Percentiles rank a stretch among this genome's conserved stretches.
Conservation (phyloP, 1,140 invertebrate species). For the Drosophila watanabei region DNA sequence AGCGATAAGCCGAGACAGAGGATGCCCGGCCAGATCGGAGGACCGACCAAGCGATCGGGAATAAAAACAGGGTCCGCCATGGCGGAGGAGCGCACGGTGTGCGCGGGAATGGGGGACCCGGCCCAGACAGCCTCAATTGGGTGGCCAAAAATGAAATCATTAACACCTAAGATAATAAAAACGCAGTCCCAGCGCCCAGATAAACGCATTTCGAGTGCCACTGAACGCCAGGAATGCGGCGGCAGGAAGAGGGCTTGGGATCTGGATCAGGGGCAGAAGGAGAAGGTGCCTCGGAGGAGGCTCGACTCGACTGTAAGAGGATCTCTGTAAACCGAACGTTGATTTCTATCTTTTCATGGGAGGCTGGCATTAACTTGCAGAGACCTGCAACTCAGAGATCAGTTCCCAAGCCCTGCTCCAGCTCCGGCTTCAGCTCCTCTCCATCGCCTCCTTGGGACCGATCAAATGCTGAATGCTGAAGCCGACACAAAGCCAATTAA, state of each 20-base stretch:
- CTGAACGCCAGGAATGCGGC: constrained; percentile 66
- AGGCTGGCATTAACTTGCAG: constrained; percentile 66
- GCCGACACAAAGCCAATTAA: constrained; percentile 84
- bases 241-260: constrained; percentile 4
- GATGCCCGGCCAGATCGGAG: constrained; percentile 42
- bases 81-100: constrained; percentile 10
- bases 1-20: constrained; percentile 76
- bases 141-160: constrained; percentile 85
- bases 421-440: not conserved
- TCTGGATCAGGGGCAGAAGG: not conserved
- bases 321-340: constrained; percentile 55
- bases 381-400: constrained; percentile 28
- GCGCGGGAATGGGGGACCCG: constrained; percentile 26
- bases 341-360: constrained; percentile 79
- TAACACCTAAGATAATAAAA: constrained; percentile 84
- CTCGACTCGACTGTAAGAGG: constrained; percentile 48
- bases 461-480: constrained; percentile 51
- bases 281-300: constrained; percentile 1
- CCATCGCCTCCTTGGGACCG: constrained; percentile 31
- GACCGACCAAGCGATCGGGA: constrained; percentile 34
- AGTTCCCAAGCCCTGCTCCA: constrained; percentile 23
- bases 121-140: constrained; percentile 70
- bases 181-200: constrained; percentile 45
- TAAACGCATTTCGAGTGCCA: constrained; percentile 55
- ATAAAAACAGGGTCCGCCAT: constrained; percentile 22